Evolutionary conservation across 2,113 vertebrate genomes (phyloP), one percentile per base, ranked within the genome.

Genomic region (Sylvia atricapilla): DNA sequence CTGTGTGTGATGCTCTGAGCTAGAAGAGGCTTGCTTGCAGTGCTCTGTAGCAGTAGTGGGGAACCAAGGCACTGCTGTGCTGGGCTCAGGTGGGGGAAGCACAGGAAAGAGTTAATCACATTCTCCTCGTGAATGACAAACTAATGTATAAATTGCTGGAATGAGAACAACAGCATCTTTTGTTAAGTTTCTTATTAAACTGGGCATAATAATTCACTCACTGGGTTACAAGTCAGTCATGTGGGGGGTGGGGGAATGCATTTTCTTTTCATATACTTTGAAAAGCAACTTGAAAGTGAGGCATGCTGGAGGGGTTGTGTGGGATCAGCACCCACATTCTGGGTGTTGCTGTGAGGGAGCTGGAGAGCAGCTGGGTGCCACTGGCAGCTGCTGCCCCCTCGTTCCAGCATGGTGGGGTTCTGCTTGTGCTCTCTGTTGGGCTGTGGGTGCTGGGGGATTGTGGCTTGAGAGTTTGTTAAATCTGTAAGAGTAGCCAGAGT

Each of bases 361-460:
- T 55, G 81, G 28, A 35, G 60, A 85, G 52, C 47, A 9, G 24
- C 72, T 58, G 72, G 43, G 12, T 84, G 44, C 31, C 47, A 1
- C 56, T 1, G 5, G 52, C 15, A 15, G 60, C 60, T 0, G 0
- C 69, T 78, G 67, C 50, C 20, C 35, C 64, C 28, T 2, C 0
- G 0, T 39, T 33, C 11, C 7, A 13, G 33, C 8, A 0, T 44
- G 35, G 25, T 27, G 22, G 24, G 46, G 23, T 28, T 82, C 59
- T 82, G 5, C 35, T 37, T 2, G 0, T 41, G 43, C 64, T 78
- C 53, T 41, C 4, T 18, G 8, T 9, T 78, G 87, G 30, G 35
- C 63, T 66, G 35, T 30, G 58, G 13, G 24, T 52, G 55, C 3
- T 22, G 18, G 7, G 20, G 20, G 28, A 31, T 28, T 69, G n/a